Percentiles rank a stretch among this genome's conserved stretches.
Evolutionary conservation across 1,140 invertebrate species (phyloP).

Genomic region (Octopus bimaculoides): DNA sequence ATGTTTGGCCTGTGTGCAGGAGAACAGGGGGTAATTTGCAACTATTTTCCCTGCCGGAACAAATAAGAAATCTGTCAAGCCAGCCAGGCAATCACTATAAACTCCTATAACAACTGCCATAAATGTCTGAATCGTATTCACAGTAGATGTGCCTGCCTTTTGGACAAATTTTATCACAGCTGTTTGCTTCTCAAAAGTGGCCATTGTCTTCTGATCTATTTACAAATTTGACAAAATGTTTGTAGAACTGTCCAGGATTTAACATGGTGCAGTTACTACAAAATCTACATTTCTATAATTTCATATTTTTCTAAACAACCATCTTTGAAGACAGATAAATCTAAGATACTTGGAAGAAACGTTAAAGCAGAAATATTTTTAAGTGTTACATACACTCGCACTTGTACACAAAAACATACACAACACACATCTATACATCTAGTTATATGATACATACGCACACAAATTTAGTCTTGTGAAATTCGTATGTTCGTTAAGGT

Average conservation of each 20-base stretch:
- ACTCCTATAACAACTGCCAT: background rate
- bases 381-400: background rate
- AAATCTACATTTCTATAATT: background rate
- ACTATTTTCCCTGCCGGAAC: background rate
- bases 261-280: background rate
- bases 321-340: background rate
- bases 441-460: too few species aligned
- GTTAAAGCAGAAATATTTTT: background rate
- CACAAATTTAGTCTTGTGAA: too few species aligned
- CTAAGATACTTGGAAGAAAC: background rate
- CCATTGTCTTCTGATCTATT: background rate
- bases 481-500: too few species aligned
- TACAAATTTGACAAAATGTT: background rate
- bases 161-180: background rate
- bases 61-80: background rate
- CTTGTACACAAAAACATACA: background rate
- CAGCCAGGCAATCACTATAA: background rate
- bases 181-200: background rate
- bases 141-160: conserved; percentile 1
- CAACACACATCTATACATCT: too few species aligned
- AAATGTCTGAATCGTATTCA: background rate
- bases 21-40: background rate
- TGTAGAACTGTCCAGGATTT: background rate
- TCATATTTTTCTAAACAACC: background rate
- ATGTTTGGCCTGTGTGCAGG: background rate